Evolutionary conservation across 1,140 invertebrate species (phyloP).

Genomic region (Carposina sasakii): DNA sequence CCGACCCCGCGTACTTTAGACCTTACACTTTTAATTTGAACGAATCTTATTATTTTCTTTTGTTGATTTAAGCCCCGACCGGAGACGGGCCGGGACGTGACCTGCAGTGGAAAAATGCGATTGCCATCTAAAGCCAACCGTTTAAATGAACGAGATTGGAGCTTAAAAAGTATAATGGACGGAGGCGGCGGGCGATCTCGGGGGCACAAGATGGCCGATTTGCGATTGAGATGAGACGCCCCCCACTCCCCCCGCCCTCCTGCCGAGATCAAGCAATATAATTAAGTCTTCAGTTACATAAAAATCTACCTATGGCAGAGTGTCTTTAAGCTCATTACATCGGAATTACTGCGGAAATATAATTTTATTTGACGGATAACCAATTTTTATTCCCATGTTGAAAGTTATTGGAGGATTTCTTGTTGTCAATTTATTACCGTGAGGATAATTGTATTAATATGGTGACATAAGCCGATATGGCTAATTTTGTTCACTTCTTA

Average conservation of each 20-base stretch:
- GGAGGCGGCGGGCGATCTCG: slow-evolving; percentile 51
- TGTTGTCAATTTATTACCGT: too few species aligned
- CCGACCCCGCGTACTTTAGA: slow-evolving; percentile 59
- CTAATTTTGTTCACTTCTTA: too few species aligned
- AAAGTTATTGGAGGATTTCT: too few species aligned
- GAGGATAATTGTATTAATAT: too few species aligned
- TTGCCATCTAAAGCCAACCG: slow-evolving; percentile 76
- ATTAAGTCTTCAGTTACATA: slow-evolving; percentile 52
- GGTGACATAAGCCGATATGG: too few species aligned
- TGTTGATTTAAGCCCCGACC: slow-evolving; percentile 77
- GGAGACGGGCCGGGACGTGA: slow-evolving; percentile 74
- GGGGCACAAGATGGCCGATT: slow-evolving; percentile 71
- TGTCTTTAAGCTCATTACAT: slow-evolving; percentile 15
- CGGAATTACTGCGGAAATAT: too few species aligned
- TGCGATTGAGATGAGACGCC: slow-evolving; percentile 71
- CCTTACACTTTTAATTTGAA: slow-evolving; percentile 80
- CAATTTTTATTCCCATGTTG: too few species aligned
- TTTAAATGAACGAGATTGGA: slow-evolving; percentile 78
- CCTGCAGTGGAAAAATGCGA: slow-evolving; percentile 77
- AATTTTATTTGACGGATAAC: too few species aligned
- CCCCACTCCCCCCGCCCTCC: slow-evolving; percentile 31
- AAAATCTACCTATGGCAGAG: slow-evolving; percentile 19
- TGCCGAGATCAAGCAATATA: slow-evolving; percentile 64
- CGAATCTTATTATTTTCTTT: slow-evolving; percentile 77
- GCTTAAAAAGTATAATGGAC: slow-evolving; percentile 78